Base-by-base conservation (phyloP, 2,797 vertebrate genomes). In the Cirrhinus molitorella region DNA sequence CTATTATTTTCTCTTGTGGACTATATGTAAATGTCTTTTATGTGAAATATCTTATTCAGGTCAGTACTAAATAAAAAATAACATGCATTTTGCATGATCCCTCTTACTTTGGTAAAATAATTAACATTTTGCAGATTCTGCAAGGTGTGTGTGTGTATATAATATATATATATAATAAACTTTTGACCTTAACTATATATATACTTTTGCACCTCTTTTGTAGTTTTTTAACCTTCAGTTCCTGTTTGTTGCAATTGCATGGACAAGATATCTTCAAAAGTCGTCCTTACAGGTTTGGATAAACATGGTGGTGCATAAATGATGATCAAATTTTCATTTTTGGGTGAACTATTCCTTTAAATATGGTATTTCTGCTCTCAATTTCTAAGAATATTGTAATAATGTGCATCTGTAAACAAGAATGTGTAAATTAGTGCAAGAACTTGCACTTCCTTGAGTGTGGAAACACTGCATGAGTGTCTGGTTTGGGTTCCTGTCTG, bases 401-500 rank as follows among this genome's bases (percentile, higher is more conserved):
- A 43, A 21, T 37, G 31, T 57, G 16, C 49, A 59, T 40, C 43
- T 40, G 19, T 10, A 57, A 73, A 37, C 11, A 43, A 25, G 34
- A 72, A 80, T 19, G 31, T 45, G 51, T 63, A 19, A 23, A 47
- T 40, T 70, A 53, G 59, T 11, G 47, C 34, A 28, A 83, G 61
- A 75, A 17, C 4, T 47, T n/a, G 28, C n/a, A 76, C 53, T 49
- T 65, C 25, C 57, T 25, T 72, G 47, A 0, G 17, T 57, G 79
- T 72, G 40, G 40, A 25, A 49, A 47, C 40, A 5, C 13, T 83
- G 82, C 82, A 71, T 63, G 74, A 47, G 49, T 45, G 73, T 76
- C 37, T 83, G 82, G 61, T 70, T 83, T 77, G 73, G 65, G 73
- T 77, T 82, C 31, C 47, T 82, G 81, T 76, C 63, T 57, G 82